phyloP scores from a whole-genome alignment of 1,140 invertebrate species.

The Scaptomyza hsui region DNA sequence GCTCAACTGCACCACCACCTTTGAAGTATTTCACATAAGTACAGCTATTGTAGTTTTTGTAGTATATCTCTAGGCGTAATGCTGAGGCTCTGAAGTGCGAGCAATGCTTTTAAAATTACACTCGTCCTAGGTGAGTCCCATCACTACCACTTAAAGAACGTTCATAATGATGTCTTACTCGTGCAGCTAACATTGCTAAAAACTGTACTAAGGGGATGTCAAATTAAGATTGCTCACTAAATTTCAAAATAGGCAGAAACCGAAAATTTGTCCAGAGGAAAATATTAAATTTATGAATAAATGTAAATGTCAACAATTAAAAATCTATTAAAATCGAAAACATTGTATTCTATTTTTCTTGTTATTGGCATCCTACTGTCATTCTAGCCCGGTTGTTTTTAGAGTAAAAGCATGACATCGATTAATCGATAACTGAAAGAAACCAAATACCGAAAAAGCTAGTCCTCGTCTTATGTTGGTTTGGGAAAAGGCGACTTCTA shows the following conservation, averaged over 20 bases:
- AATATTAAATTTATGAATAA: too few species aligned
- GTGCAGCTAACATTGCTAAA: slow-evolving; percentile 23
- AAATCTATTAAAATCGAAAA: too few species aligned
- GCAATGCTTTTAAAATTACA: slow-evolving; percentile 55
- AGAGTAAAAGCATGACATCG: neutral
- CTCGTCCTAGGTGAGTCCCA: slow-evolving; percentile 70
- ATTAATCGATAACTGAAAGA: slow-evolving; percentile 1
- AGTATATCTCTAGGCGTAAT: slow-evolving; percentile 62
- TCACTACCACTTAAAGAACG: slow-evolving; percentile 61
- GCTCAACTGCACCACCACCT: slow-evolving; percentile 26
- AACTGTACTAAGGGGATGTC: too few species aligned
- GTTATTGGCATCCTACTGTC: too few species aligned
- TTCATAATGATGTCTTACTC: neutral
- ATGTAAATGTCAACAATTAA: too few species aligned
- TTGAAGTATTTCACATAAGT: neutral
- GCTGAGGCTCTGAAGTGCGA: slow-evolving; percentile 67
- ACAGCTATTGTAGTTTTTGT: neutral
- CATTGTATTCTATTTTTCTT: too few species aligned
- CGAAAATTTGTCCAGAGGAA: too few species aligned
- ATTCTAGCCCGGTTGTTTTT: too few species aligned
- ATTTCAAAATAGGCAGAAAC: too few species aligned
- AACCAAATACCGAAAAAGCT: neutral
- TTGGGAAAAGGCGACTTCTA: neutral
- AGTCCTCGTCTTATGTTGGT: neutral
- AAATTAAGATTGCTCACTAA: too few species aligned